Percentiles rank a stretch among this genome's conserved stretches.
Conservation (phyloP, 2,888 invertebrate genomes). For the Cryptophagus acutangulus region DNA sequence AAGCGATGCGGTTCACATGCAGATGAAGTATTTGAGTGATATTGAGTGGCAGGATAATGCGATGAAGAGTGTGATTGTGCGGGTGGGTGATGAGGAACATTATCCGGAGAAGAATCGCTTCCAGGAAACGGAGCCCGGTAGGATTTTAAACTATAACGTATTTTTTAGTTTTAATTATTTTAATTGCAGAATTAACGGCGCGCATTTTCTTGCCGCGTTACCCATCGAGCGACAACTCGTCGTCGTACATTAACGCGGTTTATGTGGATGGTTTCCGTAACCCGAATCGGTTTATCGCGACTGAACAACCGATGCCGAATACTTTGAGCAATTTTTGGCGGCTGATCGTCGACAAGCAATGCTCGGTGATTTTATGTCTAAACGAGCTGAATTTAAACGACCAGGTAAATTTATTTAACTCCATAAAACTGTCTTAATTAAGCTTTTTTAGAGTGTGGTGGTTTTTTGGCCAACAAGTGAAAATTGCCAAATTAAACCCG, state of each 20-base stretch:
- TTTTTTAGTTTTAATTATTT: no score
- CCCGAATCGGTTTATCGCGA: slow-evolving; percentile 44
- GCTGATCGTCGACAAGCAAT: slow-evolving; percentile 43
- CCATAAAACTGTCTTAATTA: background rate
- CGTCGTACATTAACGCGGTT: slow-evolving; percentile 49
- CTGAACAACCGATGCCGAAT: slow-evolving; percentile 47
- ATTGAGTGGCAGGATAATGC: slow-evolving; percentile 47
- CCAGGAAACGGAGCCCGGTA: no score
- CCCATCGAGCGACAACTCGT: slow-evolving; percentile 40
- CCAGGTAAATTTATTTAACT: slow-evolving; percentile 31
- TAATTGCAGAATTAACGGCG: slow-evolving; percentile 18
- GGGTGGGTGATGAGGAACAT: slow-evolving; percentile 15
- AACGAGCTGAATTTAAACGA: slow-evolving; percentile 43
- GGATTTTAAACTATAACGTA: no score
- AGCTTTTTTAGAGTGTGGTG: slow-evolving; percentile 32
- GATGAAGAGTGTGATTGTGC: slow-evolving; percentile 33
- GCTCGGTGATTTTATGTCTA: slow-evolving; percentile 44
- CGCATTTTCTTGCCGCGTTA: slow-evolving; percentile 42
- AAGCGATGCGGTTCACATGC: slow-evolving; percentile 32
- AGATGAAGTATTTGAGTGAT: slow-evolving; percentile 42
- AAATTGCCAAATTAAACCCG: slow-evolving; percentile 29
- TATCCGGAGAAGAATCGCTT: slow-evolving; percentile 42
- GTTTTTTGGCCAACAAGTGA: slow-evolving; percentile 32
- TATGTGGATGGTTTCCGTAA: slow-evolving; percentile 44
- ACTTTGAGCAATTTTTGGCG: slow-evolving; percentile 51